Base-by-base conservation (phyloP, 2,888 invertebrate genomes). In the Eristalinus sepulchralis region DNA sequence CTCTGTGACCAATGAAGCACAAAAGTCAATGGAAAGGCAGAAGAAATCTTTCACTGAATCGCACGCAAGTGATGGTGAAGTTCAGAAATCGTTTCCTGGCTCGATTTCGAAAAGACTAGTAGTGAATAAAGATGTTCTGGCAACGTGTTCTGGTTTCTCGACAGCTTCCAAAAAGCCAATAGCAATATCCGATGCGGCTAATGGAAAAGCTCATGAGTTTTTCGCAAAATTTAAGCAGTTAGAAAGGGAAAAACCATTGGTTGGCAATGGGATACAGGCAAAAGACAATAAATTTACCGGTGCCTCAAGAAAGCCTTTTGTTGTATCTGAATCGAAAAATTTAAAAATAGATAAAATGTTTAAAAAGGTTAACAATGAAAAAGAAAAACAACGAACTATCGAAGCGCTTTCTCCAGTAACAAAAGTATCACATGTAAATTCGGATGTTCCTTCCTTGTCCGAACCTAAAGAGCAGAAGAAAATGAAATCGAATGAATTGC, bases 161-260 rank as follows among this genome's bases (percentile, higher is more conserved):
- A 89, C 88, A 9, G 88, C 88, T 0, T 88, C 88, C 0, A 82
- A 68, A 22, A 89, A 89, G 62, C 8, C 20, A 13, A 84, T 89
- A 2, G 47, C 22, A 11, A 85, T 88, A 27, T 88, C 88, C 0
- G 75, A 60, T 5, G 79, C 89, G 6, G 81, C 88, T 8, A 72
- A 64, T 53, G 17, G 66, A 8, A 73, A n/a, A 11, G 88, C 84
- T 1, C 39, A 27, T 8, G 47, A 63, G 10, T 17, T 63, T 17
- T 11, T 34, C 20, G 9, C 62, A 2, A 63, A 63, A 4, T 63
- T 63, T 34, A 34, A 63, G 34, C 62, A 63, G 17, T 1, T 0
- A 4, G 27, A 1, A 31, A 67, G n/a, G 88, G 59, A 64, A n/a
- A n/a, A 24, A 0, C 5, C 27, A 39, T 20, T 17, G 53, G 33